Evolutionary conservation across 2,888 invertebrate genomes (phyloP), one percentile per base, ranked within the genome.

Genomic region (Endomychus coccineus): DNA sequence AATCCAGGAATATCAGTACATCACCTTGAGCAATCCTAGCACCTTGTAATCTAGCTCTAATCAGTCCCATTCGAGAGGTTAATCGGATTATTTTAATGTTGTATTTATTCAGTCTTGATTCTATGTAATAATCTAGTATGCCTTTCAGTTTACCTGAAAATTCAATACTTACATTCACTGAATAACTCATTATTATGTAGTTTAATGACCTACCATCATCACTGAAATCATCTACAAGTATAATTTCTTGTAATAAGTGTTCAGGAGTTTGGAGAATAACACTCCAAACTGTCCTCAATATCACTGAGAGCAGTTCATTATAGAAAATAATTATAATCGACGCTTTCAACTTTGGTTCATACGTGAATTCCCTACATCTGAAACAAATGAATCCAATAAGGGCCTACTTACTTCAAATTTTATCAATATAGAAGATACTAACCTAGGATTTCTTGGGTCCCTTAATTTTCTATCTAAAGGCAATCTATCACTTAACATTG

Each of bases 201-300:
- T 25, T 4, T 27, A 21, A 12, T 13, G n/a, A 37, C 31, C 23
- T 15, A 38, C 38, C 38, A 13, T 27, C 33, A 13, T 87, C 84
- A 47, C 92, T 92, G 62, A 80, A 81, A 67, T 97, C 96, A 61
- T 97, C 95, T n/a, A 96, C 83, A 6, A 97, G 69, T 55, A 97
- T 84, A 39, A 97, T 84, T 70, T 97, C 95, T 59, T 89, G 82
- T 9, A 97, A 70, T 54, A 84, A 74, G 43, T 66, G 71, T 46
- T 68, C 71, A 19, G 77, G 84, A 52, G 79, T 80, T 65, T 80
- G 69, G 59, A 86, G 82, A 33, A 92, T 68, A n/a, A 91, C 88
- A 59, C 87, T 88, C 75, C 88, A 84, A n/a, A 90, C 75, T 0
- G 91, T 92, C 39, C 91, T 66, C 29, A 84, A 61, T 30, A 84